These are phyloP conservation scores for Microctonus hyperodae DNA, from an alignment of 2,888 invertebrate species.

Conservation along the genomic window DNA sequence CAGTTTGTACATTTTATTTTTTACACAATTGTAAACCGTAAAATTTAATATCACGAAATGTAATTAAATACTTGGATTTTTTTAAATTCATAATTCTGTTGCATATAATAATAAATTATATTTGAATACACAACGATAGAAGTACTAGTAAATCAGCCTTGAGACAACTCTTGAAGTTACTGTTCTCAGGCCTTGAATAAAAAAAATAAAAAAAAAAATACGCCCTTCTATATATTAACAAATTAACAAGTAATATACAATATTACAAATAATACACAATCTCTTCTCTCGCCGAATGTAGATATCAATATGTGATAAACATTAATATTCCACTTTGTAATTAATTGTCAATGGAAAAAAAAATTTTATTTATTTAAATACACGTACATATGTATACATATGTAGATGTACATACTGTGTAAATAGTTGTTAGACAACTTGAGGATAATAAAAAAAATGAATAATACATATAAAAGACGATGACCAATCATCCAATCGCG, in stretches of 20 bases:
- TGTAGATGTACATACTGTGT: too few species aligned
- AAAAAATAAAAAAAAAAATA: constrained; percentile 2
- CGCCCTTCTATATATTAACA: neutral
- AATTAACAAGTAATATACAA: neutral
- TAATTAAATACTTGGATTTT: neutral
- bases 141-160: neutral
- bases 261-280: neutral
- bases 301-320: neutral
- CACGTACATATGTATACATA: neutral
- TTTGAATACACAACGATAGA: neutral
- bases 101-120: neutral
- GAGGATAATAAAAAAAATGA: neutral
- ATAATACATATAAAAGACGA: constrained; percentile 1
- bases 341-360: neutral
- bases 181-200: neutral
- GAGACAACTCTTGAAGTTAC: neutral
- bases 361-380: too few species aligned
- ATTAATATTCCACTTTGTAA: neutral
- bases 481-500: constrained; percentile 3
- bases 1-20: too few species aligned
- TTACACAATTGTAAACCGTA: too few species aligned
- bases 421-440: neutral
- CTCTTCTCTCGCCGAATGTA: neutral
- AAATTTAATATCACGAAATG: neutral
- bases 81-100: neutral